phyloP scores from a whole-genome alignment of 2,888 invertebrate species.

The Nemotelus nigrinus region DNA sequence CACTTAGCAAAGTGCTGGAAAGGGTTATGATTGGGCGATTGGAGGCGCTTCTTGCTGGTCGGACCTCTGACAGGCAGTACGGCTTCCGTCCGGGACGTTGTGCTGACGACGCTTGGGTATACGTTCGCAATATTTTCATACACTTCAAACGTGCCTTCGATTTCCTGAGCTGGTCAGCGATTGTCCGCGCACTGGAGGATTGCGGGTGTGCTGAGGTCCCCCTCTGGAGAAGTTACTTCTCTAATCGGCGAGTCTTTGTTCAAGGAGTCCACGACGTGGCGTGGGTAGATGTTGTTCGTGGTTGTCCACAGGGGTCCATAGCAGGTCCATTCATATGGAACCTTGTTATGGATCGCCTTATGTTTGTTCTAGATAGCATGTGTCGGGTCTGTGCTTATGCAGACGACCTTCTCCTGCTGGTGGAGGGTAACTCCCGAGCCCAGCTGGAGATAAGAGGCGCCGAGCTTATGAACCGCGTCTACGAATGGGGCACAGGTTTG shows the following conservation, averaged over 20 bases:
- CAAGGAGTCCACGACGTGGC: background rate
- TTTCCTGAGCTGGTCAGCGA: background rate
- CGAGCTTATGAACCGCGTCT: background rate
- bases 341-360: background rate
- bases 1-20: background rate
- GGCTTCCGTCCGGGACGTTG: background rate
- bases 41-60: background rate
- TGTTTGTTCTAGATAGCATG: background rate
- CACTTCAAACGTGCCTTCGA: background rate
- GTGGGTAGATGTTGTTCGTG: background rate
- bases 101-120: constrained; percentile 1
- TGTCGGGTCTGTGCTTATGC: background rate
- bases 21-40: background rate
- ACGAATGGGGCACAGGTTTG: background rate
- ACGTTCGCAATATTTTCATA: background rate
- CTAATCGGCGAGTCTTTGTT: background rate
- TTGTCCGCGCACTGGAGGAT: background rate
- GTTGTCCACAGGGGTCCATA: constrained; percentile 16
- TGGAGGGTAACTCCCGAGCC: background rate
- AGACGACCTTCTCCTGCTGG: background rate
- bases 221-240: constrained; percentile 1
- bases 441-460: background rate
- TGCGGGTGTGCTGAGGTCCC: background rate
- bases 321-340: constrained; percentile 15
- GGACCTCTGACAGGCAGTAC: background rate